These are phyloP conservation scores for Octopus sinensis DNA, from an alignment of 1,140 invertebrate genomes.

Conservation along the genomic window DNA sequence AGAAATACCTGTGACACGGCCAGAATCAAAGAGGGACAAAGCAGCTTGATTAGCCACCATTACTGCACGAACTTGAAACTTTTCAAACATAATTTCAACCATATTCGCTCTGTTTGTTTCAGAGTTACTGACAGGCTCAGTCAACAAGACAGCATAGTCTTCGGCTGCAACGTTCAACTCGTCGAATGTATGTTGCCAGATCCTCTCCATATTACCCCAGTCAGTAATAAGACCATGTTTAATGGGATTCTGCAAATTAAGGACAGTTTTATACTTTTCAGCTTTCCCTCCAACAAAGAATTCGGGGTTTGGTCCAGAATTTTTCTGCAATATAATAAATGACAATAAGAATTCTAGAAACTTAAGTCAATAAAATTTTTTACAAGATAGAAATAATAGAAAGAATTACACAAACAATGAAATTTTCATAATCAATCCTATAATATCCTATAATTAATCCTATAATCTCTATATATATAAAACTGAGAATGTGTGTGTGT, in stretches of 20 bases:
- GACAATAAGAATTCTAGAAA: too few species aligned
- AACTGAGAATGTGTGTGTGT: too few species aligned
- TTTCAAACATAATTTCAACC: conserved; percentile 71
- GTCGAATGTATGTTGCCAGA: conserved; percentile 79
- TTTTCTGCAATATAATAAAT: too few species aligned
- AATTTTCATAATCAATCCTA: too few species aligned
- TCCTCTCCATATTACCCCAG: conserved; percentile 83
- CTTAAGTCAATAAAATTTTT: too few species aligned
- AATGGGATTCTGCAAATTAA: conserved; percentile 86
- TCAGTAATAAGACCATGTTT: conserved; percentile 92
- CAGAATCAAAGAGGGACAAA: conserved; percentile 85
- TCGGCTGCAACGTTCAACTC: conserved; percentile 78
- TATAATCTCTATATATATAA: too few species aligned
- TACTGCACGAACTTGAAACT: conserved; percentile 40
- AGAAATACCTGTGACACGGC: conserved; percentile 91
- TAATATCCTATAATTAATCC: too few species aligned
- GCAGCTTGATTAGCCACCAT: conserved; percentile 81
- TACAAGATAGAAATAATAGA: too few species aligned
- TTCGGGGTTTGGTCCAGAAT: too few species aligned
- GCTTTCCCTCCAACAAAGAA: conserved; percentile 98
- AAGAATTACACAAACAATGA: too few species aligned
- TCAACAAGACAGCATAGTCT: conserved; percentile 28
- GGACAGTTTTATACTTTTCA: conserved; percentile 82
- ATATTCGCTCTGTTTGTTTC: conserved; percentile 72
- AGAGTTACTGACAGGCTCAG: conserved; percentile 63